phyloP scores from a whole-genome alignment of 2,888 invertebrate genomes.

The Villa cingulata region DNA sequence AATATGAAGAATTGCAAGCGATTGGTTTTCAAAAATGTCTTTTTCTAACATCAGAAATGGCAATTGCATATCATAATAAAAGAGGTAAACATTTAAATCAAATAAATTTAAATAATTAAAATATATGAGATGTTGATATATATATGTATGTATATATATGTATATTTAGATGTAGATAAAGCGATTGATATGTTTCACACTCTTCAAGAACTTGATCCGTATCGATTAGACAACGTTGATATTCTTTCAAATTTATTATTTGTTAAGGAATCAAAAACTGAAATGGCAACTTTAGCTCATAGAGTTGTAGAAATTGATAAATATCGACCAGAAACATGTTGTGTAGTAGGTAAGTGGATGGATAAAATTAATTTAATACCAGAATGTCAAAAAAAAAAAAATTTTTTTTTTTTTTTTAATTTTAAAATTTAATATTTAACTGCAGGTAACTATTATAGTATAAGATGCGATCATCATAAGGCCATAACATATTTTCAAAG shows the following conservation, averaged over 20 bases:
- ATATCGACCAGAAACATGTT: constrained; percentile 94
- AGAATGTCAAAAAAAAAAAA: neutral
- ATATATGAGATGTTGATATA: too few species aligned
- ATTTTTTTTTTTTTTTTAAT: too few species aligned
- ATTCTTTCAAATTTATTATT: constrained; percentile 92
- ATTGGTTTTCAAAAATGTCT: constrained; percentile 78
- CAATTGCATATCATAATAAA: constrained; percentile 82
- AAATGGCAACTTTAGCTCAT: constrained; percentile 86
- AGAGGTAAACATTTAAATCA: constrained; percentile 56
- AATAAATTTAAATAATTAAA: too few species aligned
- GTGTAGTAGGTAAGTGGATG: constrained; percentile 67
- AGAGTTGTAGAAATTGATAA: constrained; percentile 89
- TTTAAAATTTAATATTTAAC: constrained; percentile 12
- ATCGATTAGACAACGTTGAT: constrained; percentile 88
- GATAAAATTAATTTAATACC: neutral
- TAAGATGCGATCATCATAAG: constrained; percentile 90
- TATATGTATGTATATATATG: too few species aligned
- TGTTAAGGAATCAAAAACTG: constrained; percentile 82
- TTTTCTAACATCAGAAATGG: constrained; percentile 83
- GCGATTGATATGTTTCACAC: constrained; percentile 75
- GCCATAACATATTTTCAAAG: constrained; percentile 95
- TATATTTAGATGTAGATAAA: constrained; percentile 74
- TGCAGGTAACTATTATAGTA: constrained; percentile 90
- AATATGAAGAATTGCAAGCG: constrained; percentile 60
- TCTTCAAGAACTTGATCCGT: constrained; percentile 78